Evolutionary conservation across 2,797 vertebrate genomes (phyloP).

Genomic region (Etheostoma nigrum): DNA sequence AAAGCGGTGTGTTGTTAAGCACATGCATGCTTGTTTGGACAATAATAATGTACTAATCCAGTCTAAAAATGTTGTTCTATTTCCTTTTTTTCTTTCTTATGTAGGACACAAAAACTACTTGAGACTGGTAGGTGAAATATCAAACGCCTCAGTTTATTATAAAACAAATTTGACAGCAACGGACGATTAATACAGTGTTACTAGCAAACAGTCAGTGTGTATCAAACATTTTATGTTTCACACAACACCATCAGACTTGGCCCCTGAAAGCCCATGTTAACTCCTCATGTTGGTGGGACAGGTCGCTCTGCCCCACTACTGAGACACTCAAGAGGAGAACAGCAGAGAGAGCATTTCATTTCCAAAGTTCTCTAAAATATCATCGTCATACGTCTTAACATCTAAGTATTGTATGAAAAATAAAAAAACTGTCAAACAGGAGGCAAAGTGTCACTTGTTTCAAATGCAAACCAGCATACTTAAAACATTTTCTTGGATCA

Average conservation of each 20-base stretch:
- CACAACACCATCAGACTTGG: slow-evolving; percentile 18
- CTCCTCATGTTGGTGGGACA: slow-evolving; percentile 50
- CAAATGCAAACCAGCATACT: slow-evolving; percentile 77
- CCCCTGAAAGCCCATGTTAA: slow-evolving; percentile 33
- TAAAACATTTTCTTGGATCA: slow-evolving; percentile 72
- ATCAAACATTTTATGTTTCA: slow-evolving; percentile 44
- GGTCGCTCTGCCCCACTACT: slow-evolving; percentile 45
- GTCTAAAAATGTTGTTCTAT: slow-evolving; percentile 44
- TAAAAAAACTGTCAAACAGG: slow-evolving; percentile 61
- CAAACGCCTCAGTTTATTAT: slow-evolving; percentile 28
- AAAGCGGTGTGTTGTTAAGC: slow-evolving; percentile 42
- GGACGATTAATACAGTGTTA: slow-evolving; percentile 6
- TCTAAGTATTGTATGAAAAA: slow-evolving; percentile 50
- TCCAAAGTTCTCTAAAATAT: slow-evolving; percentile 49
- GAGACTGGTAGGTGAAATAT: slow-evolving; percentile 9
- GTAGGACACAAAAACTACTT: slow-evolving; percentile 10
- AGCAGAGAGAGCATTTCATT: slow-evolving; percentile 50
- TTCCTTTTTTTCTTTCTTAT: slow-evolving; percentile 26
- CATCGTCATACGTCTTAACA: slow-evolving; percentile 42
- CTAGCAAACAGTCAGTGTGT: slow-evolving; percentile 28
- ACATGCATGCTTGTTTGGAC: slow-evolving; percentile 47
- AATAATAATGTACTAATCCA: slow-evolving; percentile 45
- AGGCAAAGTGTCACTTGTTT: slow-evolving; percentile 76
- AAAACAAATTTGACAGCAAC: slow-evolving; percentile 19
- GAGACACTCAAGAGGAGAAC: slow-evolving; percentile 38